Base-by-base conservation (phyloP, 2,888 invertebrate species). In the Amblyteles armatorius region DNA sequence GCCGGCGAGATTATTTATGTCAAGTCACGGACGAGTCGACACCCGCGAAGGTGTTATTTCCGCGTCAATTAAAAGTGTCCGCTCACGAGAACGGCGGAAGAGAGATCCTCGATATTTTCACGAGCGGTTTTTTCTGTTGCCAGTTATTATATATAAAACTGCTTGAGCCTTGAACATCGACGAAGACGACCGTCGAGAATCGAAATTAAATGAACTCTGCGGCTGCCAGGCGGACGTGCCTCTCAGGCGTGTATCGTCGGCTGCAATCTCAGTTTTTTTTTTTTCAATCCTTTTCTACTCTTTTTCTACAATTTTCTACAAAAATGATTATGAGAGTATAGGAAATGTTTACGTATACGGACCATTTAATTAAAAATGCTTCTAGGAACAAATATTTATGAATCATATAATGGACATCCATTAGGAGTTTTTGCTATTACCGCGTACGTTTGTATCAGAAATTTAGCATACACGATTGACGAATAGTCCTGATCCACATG, bases 121-220 rank as follows among this genome's bases (percentile, higher is more conserved):
- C 13, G 44, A 44, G 44, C 13, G 13, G 44, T 69, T 22, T 48
- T 22, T n/a, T 1, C 33, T 11, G 11, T 29, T 19, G n/a, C 22
- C 57, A 22, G 22, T 57, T 57, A 57, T 22, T 26, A 9, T 60
- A 44, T 40, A 26, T 13, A 48, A 74, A 48, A 63, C 33, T 63
- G 9, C n/a, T 19, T 26, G 48, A 74, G 63, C 33, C 29, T 48
- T 48, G 55, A 50, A 16, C 6, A 40, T 69, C 29, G 36, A 60
- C 57, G 72, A 29, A 26, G 57, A 50, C 65, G 33, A 65, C 48
- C 71, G 50, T 60, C 72, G 71, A 65, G 65, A 67, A 76, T 77
- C 67, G 76, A 80, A 72, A 80, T 40, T 36, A 65, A 79, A 80
- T 77, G 48, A 63, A 77, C 76, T 83, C 57, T 77, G 76, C 83